Evolutionary conservation across 2,113 vertebrate genomes (phyloP), one percentile per base, ranked within the genome.

Genomic region (Microcebus murinus): DNA sequence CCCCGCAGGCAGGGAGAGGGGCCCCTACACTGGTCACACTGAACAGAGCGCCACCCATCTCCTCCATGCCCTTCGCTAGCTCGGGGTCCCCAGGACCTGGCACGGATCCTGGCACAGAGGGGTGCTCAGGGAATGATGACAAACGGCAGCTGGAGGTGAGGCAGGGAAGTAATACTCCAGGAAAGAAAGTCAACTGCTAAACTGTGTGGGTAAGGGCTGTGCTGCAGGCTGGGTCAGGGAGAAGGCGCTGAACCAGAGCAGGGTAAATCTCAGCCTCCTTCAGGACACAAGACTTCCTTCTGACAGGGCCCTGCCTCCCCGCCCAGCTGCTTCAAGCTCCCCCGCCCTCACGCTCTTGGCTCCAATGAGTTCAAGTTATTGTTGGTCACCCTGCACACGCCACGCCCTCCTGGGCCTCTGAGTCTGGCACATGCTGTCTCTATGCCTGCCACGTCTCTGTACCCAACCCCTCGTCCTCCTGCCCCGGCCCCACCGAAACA

Each of bases 91-190:
- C 50, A 8, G 52, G 42, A 29, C 42, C 73, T 76, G 73, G 73
- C 27, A 76, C 15, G 27, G 45, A 74, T 25, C 42, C 71, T 74
- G 71, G 71, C 25, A 74, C 42, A 29, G 15, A 74, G 42, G 27
- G 63, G 36, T 14, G 8, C 61, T 61, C 71, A 12, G 36, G n/a
- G 6, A 68, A 39, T 36, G 27, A 50, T 8, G 42, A 48, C 8
- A 76, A 27, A 73, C 10, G n/a, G 20, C 1, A n/a, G 21, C 0
- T 4, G 8, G 0, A 11, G 14, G 4, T 1, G n/a, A 8, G 34
- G 8, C 57, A 52, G 27, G 27, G 52, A 59, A 63, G 61, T 27
- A 27, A 63, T 1, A 63, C 25, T 34, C 34, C 17, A n/a, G 70
- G 29, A 18, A 39, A 42, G 34, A 25, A 42, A 57, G 90, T 15